A percentile compares a stretch with the other conserved stretches of the same genome.
Conservation (phyloP, 2,888 invertebrate genomes). For the Scaptomyza tumidula region DNA sequence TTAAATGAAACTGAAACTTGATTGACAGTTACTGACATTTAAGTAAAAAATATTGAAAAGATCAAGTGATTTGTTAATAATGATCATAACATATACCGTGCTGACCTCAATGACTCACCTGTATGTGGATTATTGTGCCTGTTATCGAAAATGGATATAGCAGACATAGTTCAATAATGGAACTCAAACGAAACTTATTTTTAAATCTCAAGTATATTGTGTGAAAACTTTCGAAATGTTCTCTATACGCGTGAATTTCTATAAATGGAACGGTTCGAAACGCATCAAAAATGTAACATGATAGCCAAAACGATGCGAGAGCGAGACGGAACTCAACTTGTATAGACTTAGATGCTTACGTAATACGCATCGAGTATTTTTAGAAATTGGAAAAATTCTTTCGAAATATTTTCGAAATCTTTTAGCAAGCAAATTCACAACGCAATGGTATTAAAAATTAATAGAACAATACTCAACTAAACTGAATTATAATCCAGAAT, state of each 20-base stretch:
- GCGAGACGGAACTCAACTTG: conserved; percentile 45
- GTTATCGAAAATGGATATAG: conserved; percentile 24
- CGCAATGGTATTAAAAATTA: conserved; percentile 15
- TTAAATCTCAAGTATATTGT: conserved; percentile 33
- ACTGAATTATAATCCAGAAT: background rate
- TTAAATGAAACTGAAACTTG: conserved; percentile 24
- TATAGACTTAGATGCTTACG: conserved; percentile 53
- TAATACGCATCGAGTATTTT: conserved; percentile 54
- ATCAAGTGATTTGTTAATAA: conserved; percentile 38
- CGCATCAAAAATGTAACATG: conserved; percentile 59
- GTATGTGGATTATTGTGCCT: conserved; percentile 48
- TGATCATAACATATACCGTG: conserved; percentile 7
- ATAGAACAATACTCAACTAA: background rate
- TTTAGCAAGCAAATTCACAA: conserved; percentile 22
- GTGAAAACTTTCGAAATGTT: conserved; percentile 41
- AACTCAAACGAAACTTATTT: conserved; percentile 43
- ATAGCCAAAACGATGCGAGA: conserved; percentile 58
- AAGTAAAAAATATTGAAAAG: conserved; percentile 21
- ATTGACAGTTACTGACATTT: conserved; percentile 19
- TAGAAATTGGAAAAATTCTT: conserved; percentile 28
- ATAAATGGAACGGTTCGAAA: conserved; percentile 66
- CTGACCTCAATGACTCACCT: conserved; percentile 47
- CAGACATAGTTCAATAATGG: conserved; percentile 18
- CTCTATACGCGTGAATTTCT: conserved; percentile 47
- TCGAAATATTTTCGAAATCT: conserved; percentile 31